Base-by-base conservation (phyloP, 2,888 invertebrate genomes). In the Chironomus riparius region DNA sequence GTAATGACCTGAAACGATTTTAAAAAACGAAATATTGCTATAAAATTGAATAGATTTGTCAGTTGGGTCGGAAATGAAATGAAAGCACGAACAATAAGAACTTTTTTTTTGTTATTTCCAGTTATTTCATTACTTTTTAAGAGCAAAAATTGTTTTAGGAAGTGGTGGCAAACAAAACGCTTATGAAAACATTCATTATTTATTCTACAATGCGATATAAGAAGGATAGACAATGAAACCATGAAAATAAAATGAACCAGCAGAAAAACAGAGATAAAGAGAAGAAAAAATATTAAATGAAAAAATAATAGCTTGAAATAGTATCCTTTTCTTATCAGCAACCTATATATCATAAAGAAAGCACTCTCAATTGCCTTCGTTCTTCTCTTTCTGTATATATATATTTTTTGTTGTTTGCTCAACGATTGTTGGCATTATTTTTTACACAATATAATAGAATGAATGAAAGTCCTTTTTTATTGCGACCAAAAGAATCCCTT, bases 1-100 rank as follows among this genome's bases (percentile, higher is more conserved):
- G 94, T 12, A 95, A 87, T 50, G 94, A 94, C 83, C 94, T 95
- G 88, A 28, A 38, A 68, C 3, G n/a, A 28, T n/a, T n/a, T 2
- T 2, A 28, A 24, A 28, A 12, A 38, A 38, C 38, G 10, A 10
- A 7, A 10, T 2, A 10, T 28, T 28, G 3, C 28, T 6, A 5
- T 38, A 5, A 2, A 56, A 56, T 15, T 56, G 2, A 56, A 7
- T 18, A 10, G 15, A 56, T 7, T 1, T 2, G 6, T 50, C 10
- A 56, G 10, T 38, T 38, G 1, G 1, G 2, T 2, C 38, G 38
- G 38, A 38, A 7, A 2, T 38, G 2, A 38, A 38, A 38, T 38
- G 10, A 38, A 38, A 38, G 10, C 38, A 38, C 1, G 38, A 38
- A 38, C 38, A 38, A 38, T 38, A 38, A 38, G 38, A 38, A 10